Evolutionary conservation across 92 coral and sea anemone genomes (phyloP).

Genomic region (Parazoanthus darwini): DNA sequence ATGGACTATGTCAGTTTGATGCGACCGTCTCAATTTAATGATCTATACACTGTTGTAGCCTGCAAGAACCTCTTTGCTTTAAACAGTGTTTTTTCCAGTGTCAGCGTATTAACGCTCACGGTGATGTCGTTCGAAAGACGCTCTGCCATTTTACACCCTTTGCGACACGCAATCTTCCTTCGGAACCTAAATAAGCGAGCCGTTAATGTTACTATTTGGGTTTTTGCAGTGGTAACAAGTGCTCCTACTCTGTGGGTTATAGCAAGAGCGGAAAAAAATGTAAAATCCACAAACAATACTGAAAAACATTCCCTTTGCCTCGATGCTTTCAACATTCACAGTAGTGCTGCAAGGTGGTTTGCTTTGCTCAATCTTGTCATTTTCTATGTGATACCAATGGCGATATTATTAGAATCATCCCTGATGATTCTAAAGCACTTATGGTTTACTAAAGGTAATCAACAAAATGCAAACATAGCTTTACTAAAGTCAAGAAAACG

Average conservation of each 20-base stretch:
- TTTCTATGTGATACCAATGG: conserved; percentile 1
- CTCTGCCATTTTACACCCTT: not conserved
- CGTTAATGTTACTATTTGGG: not conserved
- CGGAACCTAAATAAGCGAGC: not conserved
- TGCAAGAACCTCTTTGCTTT: not conserved
- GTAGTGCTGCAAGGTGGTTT: not conserved
- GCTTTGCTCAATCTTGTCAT: not conserved
- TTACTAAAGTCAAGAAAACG: not conserved
- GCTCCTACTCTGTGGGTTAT: not conserved
- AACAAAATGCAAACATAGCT: not conserved
- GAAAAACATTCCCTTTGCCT: not conserved
- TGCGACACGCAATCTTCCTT: not conserved
- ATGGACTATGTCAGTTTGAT: not conserved
- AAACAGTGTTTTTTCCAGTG: not conserved
- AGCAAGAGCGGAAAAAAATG: not conserved
- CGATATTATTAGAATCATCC: not conserved
- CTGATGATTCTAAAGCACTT: not conserved
- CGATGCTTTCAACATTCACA: not conserved
- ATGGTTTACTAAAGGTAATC: not conserved
- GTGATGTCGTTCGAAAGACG: conserved; percentile 13
- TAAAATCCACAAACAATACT: not conserved
- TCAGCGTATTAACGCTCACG: not conserved
- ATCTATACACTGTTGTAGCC: not conserved
- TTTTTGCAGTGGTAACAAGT: not conserved
- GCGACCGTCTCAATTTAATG: not conserved